Percentiles rank a stretch among this genome's conserved stretches.
phyloP scores from a whole-genome alignment of 92 coral and sea anemone species.

The Epizoanthus scotinus region DNA sequence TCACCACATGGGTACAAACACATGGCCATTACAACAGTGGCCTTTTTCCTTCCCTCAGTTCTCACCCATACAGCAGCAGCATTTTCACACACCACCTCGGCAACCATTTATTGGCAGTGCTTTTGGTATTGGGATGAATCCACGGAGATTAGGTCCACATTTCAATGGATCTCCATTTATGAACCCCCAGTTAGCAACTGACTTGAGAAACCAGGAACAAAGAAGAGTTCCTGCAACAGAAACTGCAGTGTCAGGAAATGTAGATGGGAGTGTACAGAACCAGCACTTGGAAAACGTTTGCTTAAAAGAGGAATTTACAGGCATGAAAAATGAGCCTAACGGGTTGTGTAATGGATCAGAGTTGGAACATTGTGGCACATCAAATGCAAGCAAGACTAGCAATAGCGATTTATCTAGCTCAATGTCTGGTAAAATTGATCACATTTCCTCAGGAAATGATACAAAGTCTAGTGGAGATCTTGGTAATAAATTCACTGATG shows the following conservation, averaged over 20 bases:
- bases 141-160: background rate
- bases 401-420: background rate
- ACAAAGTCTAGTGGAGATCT: background rate
- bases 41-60: background rate
- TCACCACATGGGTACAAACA: background rate
- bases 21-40: slow-evolving; percentile 16
- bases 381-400: background rate
- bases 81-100: background rate
- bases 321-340: background rate
- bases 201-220: background rate
- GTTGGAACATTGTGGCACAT: background rate
- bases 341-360: background rate
- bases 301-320: background rate
- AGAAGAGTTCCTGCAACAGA: background rate
- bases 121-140: background rate
- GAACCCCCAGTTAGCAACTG: background rate
- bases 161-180: background rate
- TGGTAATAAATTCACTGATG: background rate
- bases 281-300: background rate
- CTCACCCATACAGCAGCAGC: background rate
- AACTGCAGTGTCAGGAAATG: background rate
- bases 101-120: slow-evolving; percentile 1
- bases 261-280: background rate
- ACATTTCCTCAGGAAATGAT: background rate
- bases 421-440: background rate